Base-by-base conservation (phyloP, 2,888 invertebrate genomes). In the Doris montereyensis region DNA sequence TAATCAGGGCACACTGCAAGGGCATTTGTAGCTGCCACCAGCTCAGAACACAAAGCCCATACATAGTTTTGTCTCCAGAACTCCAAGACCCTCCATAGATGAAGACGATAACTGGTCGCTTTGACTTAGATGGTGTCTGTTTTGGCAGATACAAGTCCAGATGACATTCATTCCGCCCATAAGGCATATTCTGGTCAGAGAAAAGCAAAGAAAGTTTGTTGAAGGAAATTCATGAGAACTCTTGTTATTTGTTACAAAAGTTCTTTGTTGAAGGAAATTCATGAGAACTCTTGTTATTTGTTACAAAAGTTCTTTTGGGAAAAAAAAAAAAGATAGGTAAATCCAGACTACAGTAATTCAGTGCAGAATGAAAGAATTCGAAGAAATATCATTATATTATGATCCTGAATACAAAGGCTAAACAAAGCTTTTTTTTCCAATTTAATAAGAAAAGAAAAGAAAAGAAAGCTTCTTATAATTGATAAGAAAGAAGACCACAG, bases 71-170 rank as follows among this genome's bases (percentile, higher is more conserved):
- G 83, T 89, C 87, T 4, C 90, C 90, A 21, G 87, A 84, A 17
- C 88, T 84, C 90, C 90, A 90, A 0, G 88, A 83, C 8, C 90
- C 90, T 13, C 90, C 90, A 84, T 88, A 89, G 17, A 90, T 80
- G 85, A 90, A 90, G 30, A 90, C 82, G 5, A 90, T 85, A 58
- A 90, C 88, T 21, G 89, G 88, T 34, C 62, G 4, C 30, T 74
- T 82, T 1, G 57, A 24, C 1, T 26, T 34, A 2, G 77, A 70
- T 3, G 77, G 62, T 28, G 34, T 74, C 4, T 41, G 30, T 3
- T 28, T 26, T 8, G 89, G 88, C n/a, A 87, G 81, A 79, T 90
- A 88, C 17, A 90, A 72, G 78, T 90, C 90, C 28, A 90, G 71
- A 3, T 81, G 84, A 76, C 86, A 86, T 30, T 87, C 86, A 83